Base-by-base conservation (phyloP, 1,140 invertebrate species). In the Aporrectodea caliginosa region DNA sequence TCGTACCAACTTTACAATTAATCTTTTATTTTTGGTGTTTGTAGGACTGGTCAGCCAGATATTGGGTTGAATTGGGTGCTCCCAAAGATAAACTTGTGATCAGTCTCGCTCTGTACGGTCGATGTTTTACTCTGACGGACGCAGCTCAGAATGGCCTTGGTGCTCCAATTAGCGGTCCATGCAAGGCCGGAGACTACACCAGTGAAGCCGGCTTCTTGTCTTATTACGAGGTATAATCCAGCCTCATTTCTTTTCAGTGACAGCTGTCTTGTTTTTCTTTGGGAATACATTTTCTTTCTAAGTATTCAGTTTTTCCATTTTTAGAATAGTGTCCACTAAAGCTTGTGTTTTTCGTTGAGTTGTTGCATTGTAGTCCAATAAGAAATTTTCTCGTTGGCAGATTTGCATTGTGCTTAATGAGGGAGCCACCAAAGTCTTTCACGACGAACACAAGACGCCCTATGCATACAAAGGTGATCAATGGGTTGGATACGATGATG, bases 161-260 rank as follows among this genome's bases (percentile, higher is more conserved):
- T 87, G 91, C 95, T 83, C 91, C 16, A 89, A 92, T 35, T 89
- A 89, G 2, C 92, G 93, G 58, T 0, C 92, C 93, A 0, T 95
- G 95, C 0, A 89, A 90, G 32, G 89, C 93, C 0, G 95, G 95
- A 1, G 92, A 94, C 81, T 93, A 92, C 80, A 96, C 95, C 0
- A 92, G 92, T 74, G 94, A 97, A 88, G 92, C 93, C 0, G 96
- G 96, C 82, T 95, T 96, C 92, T 87, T 97, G 86, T 93, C 94
- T 30, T 97, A 95, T 84, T 95, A 95, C 87, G 95, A 96, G 90
- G 92, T 93, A 85, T 80, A 16, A 31, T n/a, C n/a, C n/a, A n/a
- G n/a, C n/a, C n/a, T n/a, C n/a, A n/a, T n/a, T n/a, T n/a, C n/a
- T n/a, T n/a, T n/a, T n/a, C n/a, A n/a, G n/a, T n/a, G n/a, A n/a